These are phyloP conservation scores for Pseudochirops corinnae DNA, from an alignment of 2,797 vertebrate genomes.

Conservation along the genomic window DNA sequence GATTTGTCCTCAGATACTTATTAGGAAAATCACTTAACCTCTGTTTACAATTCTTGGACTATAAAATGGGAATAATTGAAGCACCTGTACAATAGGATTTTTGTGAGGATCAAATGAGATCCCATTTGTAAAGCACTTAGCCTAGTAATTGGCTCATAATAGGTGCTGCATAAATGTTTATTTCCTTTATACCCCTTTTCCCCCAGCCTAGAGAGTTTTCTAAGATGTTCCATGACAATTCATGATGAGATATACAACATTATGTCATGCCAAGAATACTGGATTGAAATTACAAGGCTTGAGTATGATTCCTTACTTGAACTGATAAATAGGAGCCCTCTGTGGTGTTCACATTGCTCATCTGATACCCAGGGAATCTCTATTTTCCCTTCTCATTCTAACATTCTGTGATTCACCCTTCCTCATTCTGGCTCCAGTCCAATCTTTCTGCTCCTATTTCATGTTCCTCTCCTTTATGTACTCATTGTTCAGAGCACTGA, in stretches of 20 bases:
- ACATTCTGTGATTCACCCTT: not conserved
- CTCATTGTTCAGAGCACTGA: not conserved
- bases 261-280: not conserved
- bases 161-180: not conserved
- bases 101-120: not conserved
- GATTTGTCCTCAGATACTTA: not conserved
- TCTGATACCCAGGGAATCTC: not conserved
- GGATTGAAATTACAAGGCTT: not conserved
- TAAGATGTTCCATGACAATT: not conserved
- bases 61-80: not conserved
- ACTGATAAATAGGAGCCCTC: not conserved
- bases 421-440: not conserved
- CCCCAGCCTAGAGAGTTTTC: not conserved
- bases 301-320: not conserved
- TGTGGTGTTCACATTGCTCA: not conserved
- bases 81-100: not conserved
- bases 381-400: not conserved
- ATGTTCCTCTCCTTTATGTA: not conserved
- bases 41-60: not conserved
- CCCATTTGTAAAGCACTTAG: not conserved
- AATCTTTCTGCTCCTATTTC: not conserved
- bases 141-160: not conserved
- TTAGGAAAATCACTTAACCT: not conserved
- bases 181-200: not conserved
- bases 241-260: not conserved